Conservation (phyloP, 2,888 invertebrate genomes). For the Ellobium chinense region DNA sequence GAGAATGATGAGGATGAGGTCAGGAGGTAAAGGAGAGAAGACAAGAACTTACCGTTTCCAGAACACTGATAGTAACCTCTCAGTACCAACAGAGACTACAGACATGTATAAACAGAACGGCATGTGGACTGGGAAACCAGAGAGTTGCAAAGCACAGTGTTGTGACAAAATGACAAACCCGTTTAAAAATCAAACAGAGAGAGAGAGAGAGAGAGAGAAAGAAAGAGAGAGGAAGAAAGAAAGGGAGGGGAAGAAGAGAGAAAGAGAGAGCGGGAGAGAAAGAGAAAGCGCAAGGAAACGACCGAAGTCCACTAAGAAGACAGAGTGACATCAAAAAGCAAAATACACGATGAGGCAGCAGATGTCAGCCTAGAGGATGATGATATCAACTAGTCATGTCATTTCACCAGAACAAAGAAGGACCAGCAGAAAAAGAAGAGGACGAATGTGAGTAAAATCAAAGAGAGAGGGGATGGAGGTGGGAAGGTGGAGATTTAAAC, state of each 20-base stretch:
- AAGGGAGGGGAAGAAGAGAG: slow-evolving; percentile 8
- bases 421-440: slow-evolving; percentile 14
- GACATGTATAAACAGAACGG: no score
- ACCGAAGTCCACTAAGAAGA: not conserved
- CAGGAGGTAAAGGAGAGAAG: no score
- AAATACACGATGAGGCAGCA: slow-evolving; percentile 16
- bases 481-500: slow-evolving; percentile 47
- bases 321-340: slow-evolving; percentile 16
- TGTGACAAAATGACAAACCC: no score
- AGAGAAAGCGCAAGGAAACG: not conserved
- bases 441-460: slow-evolving; percentile 12
- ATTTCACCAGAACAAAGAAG: no score
- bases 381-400: no score
- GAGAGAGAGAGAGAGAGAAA: not conserved
- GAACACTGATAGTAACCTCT: no score
- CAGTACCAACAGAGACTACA: no score
- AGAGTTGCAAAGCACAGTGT: no score
- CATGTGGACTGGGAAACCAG: no score
- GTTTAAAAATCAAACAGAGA: not conserved
- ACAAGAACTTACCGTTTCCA: no score
- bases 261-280: not conserved
- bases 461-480: slow-evolving; percentile 26
- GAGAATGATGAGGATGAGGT: no score
- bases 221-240: not conserved
- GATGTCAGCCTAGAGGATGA: slow-evolving; percentile 14